Evolutionary conservation across 92 coral and sea anemone genomes (phyloP).

Genomic region (Epizoanthus ramosus): DNA sequence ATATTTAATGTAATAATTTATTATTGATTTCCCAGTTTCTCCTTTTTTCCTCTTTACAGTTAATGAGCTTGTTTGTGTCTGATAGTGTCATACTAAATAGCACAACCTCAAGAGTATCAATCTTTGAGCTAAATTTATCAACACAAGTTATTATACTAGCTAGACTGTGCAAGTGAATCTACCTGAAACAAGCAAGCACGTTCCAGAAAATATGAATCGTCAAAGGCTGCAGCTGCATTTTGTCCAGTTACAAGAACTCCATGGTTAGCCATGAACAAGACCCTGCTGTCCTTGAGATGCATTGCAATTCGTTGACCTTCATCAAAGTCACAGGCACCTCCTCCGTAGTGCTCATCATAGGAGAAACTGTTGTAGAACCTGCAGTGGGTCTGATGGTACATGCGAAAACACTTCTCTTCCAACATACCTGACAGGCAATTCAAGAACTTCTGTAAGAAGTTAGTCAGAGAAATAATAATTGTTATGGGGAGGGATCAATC

Average conservation of each 20-base stretch:
- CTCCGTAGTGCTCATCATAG: conserved; percentile 63
- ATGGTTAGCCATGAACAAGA: conserved; percentile 77
- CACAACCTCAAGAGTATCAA: too few species aligned
- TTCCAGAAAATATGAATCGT: conserved; percentile 66
- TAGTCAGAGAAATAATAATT: background rate
- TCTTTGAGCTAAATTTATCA: too few species aligned
- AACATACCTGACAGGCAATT: conserved; percentile 55
- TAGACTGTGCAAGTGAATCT: background rate
- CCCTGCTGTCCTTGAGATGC: conserved; percentile 53
- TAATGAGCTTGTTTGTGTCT: too few species aligned
- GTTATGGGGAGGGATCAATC: background rate
- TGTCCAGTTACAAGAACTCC: conserved; percentile 69
- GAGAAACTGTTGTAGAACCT: conserved; percentile 68
- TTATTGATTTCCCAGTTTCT: too few species aligned
- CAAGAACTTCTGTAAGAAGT: background rate
- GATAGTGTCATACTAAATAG: too few species aligned
- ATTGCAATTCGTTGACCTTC: conserved; percentile 74
- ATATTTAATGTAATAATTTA: too few species aligned
- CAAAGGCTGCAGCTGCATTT: conserved; percentile 68
- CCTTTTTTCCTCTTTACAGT: too few species aligned
- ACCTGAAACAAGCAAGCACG: conserved; percentile 84
- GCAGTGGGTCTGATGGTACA: conserved; percentile 72
- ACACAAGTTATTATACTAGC: too few species aligned
- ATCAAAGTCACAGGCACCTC: conserved; percentile 42
- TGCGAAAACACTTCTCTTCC: conserved; percentile 61